Evolutionary conservation across 2,797 vertebrate species (phyloP).

Genomic region (Oreonectes daqikongensis): DNA sequence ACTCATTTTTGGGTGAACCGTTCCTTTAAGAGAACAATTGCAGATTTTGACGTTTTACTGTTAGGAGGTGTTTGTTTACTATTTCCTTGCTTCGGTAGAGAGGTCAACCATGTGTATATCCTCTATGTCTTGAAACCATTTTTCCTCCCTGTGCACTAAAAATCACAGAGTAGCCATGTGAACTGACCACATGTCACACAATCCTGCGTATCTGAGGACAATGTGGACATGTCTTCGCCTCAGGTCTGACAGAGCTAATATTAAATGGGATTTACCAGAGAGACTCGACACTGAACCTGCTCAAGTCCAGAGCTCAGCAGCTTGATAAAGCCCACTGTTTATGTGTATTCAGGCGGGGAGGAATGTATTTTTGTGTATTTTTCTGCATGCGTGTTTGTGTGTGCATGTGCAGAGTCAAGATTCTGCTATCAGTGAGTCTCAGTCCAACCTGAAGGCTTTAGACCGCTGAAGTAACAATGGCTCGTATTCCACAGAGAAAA

Average conservation of each 20-base stretch:
- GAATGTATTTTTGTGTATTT: slow-evolving; percentile 20
- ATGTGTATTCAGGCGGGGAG: slow-evolving; percentile 26
- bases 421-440: slow-evolving; percentile 49
- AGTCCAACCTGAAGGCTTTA: slow-evolving; percentile 28
- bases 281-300: slow-evolving; percentile 36
- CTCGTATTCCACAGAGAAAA: slow-evolving; percentile 36
- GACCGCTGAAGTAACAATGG: slow-evolving; percentile 38
- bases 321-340: slow-evolving; percentile 48
- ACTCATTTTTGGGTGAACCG: no score
- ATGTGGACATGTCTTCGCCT: slow-evolving; percentile 27
- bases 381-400: slow-evolving; percentile 3
- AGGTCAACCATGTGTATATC: neutral
- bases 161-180: neutral
- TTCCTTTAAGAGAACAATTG: neutral
- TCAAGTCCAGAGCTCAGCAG: slow-evolving; percentile 24
- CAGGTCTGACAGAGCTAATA: slow-evolving; percentile 11
- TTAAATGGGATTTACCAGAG: slow-evolving; percentile 12
- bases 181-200: neutral
- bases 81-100: neutral
- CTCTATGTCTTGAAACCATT: neutral
- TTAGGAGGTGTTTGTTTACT: no score
- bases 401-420: slow-evolving; percentile 32
- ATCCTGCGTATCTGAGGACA: slow-evolving; percentile 29
- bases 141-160: neutral
- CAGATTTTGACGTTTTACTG: neutral